These are phyloP conservation scores for Leistus spinibarbis DNA, from an alignment of 2,888 invertebrate species.

Conservation along the genomic window DNA sequence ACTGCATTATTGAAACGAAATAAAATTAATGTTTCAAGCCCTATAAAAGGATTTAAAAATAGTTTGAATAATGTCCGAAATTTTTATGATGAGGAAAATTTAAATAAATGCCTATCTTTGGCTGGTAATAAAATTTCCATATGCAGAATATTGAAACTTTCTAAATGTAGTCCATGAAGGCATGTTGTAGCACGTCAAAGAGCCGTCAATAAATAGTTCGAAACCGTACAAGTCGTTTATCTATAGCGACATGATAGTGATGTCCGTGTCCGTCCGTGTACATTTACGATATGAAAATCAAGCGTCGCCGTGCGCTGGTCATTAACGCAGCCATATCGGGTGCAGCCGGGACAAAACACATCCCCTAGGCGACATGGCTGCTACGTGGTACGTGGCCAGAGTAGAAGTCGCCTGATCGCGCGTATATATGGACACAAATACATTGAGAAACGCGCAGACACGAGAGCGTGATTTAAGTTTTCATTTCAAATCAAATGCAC, in stretches of 20 bases:
- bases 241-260: too few relatives aligned
- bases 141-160: background rate
- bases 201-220: background rate
- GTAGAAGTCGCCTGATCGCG: background rate
- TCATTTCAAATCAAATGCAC: background rate
- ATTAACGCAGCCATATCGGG: background rate
- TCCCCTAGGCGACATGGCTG: background rate
- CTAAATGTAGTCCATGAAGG: background rate
- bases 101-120: background rate
- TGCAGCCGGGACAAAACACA: background rate
- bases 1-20: too few relatives aligned
- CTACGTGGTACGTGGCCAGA: background rate
- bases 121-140: background rate
- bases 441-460: background rate
- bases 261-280: background rate
- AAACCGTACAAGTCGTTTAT: too few relatives aligned
- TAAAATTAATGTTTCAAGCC: too few relatives aligned
- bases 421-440: background rate
- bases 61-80: background rate
- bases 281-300: background rate
- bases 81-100: background rate
- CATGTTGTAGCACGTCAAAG: background rate
- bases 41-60: too few relatives aligned
- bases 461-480: background rate
- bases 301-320: background rate